Base-by-base conservation (phyloP, 2,888 invertebrate genomes). In the Hirtodrosophila cameraria region DNA sequence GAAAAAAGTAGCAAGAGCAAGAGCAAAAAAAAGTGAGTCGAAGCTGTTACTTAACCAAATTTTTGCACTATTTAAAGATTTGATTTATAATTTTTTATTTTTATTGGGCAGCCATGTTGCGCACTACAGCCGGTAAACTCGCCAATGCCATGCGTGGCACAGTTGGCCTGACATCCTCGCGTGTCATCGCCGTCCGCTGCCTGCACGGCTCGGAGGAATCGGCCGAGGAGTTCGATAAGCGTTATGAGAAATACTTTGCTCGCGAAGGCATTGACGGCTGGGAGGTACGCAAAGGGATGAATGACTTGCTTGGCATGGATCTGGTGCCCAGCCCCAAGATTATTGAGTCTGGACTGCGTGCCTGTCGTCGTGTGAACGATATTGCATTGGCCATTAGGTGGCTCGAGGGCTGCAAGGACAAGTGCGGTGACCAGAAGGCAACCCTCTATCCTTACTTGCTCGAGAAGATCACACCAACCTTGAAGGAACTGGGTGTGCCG, bases 351-450 rank as follows among this genome's bases (percentile, higher is more conserved):
- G 97, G 96, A 1, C 91, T 99, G 76, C 94, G 94, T 67, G 99
- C 99, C 0, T 98, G 98, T 91, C 94, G 99, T 77, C 93, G 97
- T 81, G 93, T 98, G 2, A 99, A 99, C 89, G 99, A 99, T 90
- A 97, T 95, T 89, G 95, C 99, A 0, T 92, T 99, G 16, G 96
- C 98, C 16, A 93, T 97, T 16, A 95, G 99, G 91, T 97, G 97
- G 90, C 91, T 99, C 60, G 99, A 99, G 91, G 94, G 96, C 2
- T 93, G 98, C 84, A 97, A 96, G 92, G 94, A 95, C 82, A 99
- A 99, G 90, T 97, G 97, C 85, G 97, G 96, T 4, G 87, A 90
- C 50, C 93, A 94, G 79, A 93, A 93, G 2, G 93, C 93, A 12
- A 94, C 95, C 90, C 95, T 97, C 78, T 97, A 96, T 88, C 97